Conservation (phyloP, 2,113 vertebrate genomes). For the Gopherus evgoodei region DNA sequence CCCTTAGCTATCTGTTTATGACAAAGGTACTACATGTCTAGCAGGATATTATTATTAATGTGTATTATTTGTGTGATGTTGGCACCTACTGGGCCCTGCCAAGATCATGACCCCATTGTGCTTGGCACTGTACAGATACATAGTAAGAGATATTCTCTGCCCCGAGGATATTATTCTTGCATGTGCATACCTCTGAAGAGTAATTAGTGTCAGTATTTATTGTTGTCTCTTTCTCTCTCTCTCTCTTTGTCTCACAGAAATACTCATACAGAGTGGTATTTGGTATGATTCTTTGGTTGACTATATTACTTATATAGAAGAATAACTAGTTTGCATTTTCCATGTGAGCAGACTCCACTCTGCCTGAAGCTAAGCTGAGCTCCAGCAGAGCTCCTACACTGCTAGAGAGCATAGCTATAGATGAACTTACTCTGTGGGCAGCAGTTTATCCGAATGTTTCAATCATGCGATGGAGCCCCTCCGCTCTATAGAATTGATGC, state of each 20-base stretch:
- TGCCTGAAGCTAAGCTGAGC: background rate
- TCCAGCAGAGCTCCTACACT: background rate
- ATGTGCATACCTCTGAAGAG: background rate
- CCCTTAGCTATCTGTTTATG: no score
- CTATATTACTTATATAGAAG: background rate
- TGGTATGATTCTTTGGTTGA: background rate
- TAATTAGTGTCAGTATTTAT: background rate
- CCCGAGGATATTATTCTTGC: background rate
- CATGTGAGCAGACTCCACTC: background rate
- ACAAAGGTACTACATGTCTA: background rate
- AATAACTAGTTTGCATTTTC: background rate
- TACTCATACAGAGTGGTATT: accelerated
- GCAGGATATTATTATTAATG: background rate
- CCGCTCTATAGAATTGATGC: accelerated
- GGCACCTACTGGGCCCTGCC: background rate
- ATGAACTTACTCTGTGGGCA: background rate
- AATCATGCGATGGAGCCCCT: background rate
- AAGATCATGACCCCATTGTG: background rate
- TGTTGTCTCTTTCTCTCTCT: background rate
- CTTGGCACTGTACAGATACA: background rate
- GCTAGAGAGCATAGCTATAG: background rate
- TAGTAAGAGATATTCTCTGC: background rate
- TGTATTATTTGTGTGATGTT: background rate
- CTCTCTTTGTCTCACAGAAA: background rate
- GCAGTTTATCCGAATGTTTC: background rate